Conservation (phyloP, 35 echinoderm and acorn worm species). For the Chiridota heheva region DNA sequence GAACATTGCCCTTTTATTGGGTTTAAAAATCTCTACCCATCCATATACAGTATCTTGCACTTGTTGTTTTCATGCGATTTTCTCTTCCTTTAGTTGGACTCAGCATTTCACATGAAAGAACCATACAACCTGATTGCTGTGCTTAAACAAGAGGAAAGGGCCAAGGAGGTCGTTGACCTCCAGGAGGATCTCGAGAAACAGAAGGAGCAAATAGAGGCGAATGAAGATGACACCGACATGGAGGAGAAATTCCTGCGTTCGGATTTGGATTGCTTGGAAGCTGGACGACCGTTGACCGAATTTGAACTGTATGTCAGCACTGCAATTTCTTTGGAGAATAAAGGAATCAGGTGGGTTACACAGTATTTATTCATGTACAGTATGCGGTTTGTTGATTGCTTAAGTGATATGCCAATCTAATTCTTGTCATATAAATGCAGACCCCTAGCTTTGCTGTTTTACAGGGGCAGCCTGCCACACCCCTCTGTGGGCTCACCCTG, state of each 20-base stretch:
- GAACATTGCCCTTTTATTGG: not conserved
- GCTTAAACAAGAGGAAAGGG: conserved; percentile 65
- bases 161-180: conserved; percentile 48
- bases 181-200: conserved; percentile 68
- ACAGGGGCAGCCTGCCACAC: too few relatives aligned
- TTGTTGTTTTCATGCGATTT: too few relatives aligned
- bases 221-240: conserved; percentile 88
- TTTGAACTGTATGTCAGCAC: conserved; percentile 88
- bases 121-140: conserved; percentile 79
- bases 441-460: too few relatives aligned
- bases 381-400: not conserved
- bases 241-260: conserved; percentile 78
- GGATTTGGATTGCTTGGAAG: conserved; percentile 74
- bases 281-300: conserved; percentile 64
- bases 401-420: not conserved
- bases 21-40: not conserved
- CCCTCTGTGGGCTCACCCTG: too few relatives aligned
- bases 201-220: conserved; percentile 85
- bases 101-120: conserved; percentile 82
- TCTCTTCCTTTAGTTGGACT: conserved; percentile 64
- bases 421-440: not conserved
- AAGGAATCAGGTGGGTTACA: conserved; percentile 73
- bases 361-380: not conserved
- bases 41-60: not conserved
- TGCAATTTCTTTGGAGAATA: conserved; percentile 71